Evolutionary conservation across 2,113 vertebrate species (phyloP), one percentile per base, ranked within the genome.

Genomic region (Cryptomyrus ogoouensis): DNA sequence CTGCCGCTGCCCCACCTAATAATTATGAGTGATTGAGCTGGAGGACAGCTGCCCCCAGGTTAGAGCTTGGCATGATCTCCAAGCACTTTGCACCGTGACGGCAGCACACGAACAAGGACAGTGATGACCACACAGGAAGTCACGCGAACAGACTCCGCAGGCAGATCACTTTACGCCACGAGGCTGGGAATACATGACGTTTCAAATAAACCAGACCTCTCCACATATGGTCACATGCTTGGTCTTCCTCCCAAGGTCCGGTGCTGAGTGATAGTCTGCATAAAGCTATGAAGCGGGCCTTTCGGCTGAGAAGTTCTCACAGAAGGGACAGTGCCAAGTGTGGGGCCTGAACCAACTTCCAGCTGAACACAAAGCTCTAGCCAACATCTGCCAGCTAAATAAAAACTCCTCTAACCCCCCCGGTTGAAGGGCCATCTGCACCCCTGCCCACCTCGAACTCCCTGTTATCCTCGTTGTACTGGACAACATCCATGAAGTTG

Each of bases 391-490:
- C 83, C 83, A 46, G 42, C 31, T 19, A 8, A 50, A 88, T 47
- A 47, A n/a, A 47, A 35, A n/a, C 10, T 50, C 49, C 4, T 13
- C 49, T 12, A 2, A 44, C 1, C 83, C 21, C 3, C 9, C 52
- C 6, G 13, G 15, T n/a, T 19, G n/a, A 12, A 84, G n/a, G n/a
- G 31, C 58, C 31, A 49, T n/a, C n/a, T 35, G 47, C 47, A 83
- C 27, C 52, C 62, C 31, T 46, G 17, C 93, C 95, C 91, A 96
- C 94, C 94, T 97, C 94, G 93, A 95, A 94, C 74, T 52, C 92
- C 50, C 93, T n/a, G 89, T 94, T 96, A 93, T 94, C 94, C 94
- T 95, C 91, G 80, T 94, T 94, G 91, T 93, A 95, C 89, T 95
- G 93, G 89, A 96, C 94, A 84, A 96, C 93, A 80, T 94, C 93